A percentile compares a stretch with the other conserved stretches of the same genome.
Evolutionary conservation across 2,113 vertebrate genomes (phyloP).

Genomic region (Myotis lucifugus): DNA sequence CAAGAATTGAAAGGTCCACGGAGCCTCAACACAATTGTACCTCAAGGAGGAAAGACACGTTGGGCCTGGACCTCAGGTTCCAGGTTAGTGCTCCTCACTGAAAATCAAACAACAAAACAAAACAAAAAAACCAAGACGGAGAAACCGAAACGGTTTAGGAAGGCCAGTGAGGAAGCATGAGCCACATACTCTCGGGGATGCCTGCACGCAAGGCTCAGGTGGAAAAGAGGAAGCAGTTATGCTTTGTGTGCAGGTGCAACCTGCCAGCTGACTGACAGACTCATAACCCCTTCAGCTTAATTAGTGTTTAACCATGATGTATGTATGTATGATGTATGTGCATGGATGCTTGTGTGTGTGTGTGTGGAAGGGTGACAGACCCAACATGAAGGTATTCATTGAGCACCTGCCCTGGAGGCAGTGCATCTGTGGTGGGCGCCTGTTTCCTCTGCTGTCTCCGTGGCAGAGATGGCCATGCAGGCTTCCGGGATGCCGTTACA

Average conservation of each 20-base stretch:
- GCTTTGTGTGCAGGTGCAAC: not conserved
- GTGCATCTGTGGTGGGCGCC: not conserved
- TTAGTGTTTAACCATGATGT: not conserved
- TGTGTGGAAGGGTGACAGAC: not conserved
- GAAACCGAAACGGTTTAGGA: not conserved
- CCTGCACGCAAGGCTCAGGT: not conserved
- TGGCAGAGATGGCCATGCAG: not conserved
- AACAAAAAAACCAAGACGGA: not conserved
- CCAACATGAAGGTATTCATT: accelerated
- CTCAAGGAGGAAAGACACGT: not conserved
- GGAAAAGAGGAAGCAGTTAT: not conserved
- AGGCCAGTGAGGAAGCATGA: not conserved
- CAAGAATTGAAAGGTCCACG: not conserved
- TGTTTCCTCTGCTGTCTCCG: not conserved
- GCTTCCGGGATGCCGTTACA: not conserved
- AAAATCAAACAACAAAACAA: not conserved
- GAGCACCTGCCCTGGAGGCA: not conserved
- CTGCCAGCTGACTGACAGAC: not conserved
- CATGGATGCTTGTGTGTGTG: not conserved
- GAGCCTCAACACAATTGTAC: not conserved
- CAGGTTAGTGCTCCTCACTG: not conserved
- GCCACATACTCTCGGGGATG: not conserved
- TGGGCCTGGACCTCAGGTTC: not conserved
- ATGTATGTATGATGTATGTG: accelerated
- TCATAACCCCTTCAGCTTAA: not conserved